phyloP scores from a whole-genome alignment of 2,113 vertebrate genomes.

The Stegastes partitus region DNA sequence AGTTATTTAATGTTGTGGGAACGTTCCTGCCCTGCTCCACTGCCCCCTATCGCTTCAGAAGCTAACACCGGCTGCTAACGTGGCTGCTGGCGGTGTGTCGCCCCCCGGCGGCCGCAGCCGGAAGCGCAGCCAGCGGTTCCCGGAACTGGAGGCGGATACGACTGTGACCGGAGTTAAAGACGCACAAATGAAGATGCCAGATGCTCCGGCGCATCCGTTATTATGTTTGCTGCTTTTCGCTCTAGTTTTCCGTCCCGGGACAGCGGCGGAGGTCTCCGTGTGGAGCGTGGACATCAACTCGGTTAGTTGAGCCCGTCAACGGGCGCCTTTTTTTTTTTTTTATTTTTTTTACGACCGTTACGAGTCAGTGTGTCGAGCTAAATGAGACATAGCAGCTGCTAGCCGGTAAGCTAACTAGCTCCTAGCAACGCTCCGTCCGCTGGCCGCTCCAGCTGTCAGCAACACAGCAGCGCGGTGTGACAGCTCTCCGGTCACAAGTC shows the following conservation, averaged over 20 bases:
- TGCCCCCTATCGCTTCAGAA: no score
- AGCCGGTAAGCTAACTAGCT: conserved; percentile 56
- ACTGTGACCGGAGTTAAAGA: conserved; percentile 22
- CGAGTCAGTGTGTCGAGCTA: background rate
- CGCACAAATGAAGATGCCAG: conserved; percentile 59
- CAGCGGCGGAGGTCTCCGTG: conserved; percentile 78
- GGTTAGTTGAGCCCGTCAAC: conserved; percentile 77
- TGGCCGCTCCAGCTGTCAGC: background rate
- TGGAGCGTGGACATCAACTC: conserved; percentile 79
- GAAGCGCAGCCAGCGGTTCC: background rate
- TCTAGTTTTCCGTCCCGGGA: conserved; percentile 20
- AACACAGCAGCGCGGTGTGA: background rate
- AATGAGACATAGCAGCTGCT: conserved; percentile 37
- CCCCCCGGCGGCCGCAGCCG: background rate
- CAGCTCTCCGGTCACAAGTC: background rate
- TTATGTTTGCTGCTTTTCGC: conserved; percentile 56
- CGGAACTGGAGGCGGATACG: conserved; percentile 66
- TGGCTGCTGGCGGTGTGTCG: background rate
- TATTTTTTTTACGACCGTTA: background rate
- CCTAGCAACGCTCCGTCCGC: background rate
- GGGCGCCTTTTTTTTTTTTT: no score
- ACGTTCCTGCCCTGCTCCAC: no score
- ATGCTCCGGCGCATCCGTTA: conserved; percentile 15
- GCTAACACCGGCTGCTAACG: no score
- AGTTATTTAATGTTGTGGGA: no score